Evolutionary conservation across 1,140 invertebrate genomes (phyloP).

Genomic region (Calycopis cecrops): DNA sequence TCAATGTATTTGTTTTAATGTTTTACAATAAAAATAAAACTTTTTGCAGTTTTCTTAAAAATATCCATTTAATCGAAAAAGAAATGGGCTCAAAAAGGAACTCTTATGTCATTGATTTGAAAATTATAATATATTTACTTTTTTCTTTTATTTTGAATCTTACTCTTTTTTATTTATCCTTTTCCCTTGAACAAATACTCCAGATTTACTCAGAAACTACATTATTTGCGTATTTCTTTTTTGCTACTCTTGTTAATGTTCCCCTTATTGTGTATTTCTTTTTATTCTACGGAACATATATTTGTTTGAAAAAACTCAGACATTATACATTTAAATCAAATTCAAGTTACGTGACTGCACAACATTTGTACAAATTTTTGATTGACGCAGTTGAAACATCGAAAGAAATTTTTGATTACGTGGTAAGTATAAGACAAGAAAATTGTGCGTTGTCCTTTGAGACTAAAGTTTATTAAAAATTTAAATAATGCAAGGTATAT

Average conservation of each 20-base stretch:
- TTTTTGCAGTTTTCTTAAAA: neutral
- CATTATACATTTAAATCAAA: neutral
- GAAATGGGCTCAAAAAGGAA: neutral
- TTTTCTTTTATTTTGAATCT: too few species aligned
- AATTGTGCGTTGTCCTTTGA: too few species aligned
- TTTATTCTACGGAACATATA: too few species aligned
- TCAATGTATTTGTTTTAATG: neutral
- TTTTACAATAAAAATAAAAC: neutral
- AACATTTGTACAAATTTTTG: conserved; percentile 6
- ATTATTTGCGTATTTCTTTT: neutral
- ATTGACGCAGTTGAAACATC: neutral
- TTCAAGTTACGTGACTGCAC: too few species aligned
- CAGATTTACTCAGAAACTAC: neutral
- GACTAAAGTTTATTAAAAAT: too few species aligned
- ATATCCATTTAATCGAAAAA: neutral
- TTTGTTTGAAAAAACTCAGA: neutral
- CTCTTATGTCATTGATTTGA: neutral
- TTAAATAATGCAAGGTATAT: too few species aligned
- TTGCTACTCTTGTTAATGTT: neutral
- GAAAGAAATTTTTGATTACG: neutral
- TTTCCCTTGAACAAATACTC: neutral
- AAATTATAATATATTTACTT: too few species aligned
- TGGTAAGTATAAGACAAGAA: conserved; percentile 10
- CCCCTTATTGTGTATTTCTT: neutral
- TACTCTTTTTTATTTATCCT: neutral